Percentiles rank a stretch among this genome's conserved stretches.
phyloP scores from a whole-genome alignment of 2,113 vertebrate genomes.

The Crotalus horridus region DNA sequence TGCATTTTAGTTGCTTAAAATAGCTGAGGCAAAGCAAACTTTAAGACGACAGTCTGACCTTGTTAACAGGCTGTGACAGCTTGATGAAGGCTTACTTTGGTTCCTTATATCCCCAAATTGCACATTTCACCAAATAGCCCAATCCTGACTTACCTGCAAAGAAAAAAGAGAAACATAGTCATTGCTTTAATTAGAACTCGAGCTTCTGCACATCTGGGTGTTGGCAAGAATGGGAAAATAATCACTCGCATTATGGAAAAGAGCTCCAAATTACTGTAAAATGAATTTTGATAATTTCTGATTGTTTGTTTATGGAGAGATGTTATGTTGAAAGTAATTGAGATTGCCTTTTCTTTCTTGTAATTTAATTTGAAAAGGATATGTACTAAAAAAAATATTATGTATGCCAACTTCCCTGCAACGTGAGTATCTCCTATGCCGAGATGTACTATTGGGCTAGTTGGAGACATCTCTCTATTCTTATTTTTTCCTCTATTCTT shows the following conservation, averaged over 20 bases:
- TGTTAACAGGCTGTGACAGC: constrained; percentile 49
- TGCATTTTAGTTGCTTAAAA: background rate
- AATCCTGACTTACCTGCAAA: constrained; percentile 71
- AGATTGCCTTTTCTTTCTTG: constrained; percentile 1
- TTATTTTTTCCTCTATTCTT: background rate
- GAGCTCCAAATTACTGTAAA: constrained; percentile 8
- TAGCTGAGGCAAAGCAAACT: constrained; percentile 8
- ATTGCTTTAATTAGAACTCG: constrained; percentile 39
- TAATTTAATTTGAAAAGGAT: constrained; percentile 38
- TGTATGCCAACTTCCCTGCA: constrained; percentile 18
- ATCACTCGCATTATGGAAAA: background rate
- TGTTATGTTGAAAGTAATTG: constrained; percentile 25
- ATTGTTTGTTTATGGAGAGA: constrained; percentile 27
- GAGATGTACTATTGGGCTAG: background rate
- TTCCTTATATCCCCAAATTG: constrained; percentile 50
- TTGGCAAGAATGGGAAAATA: background rate
- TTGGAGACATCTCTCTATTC: background rate
- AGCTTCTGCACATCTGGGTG: constrained; percentile 9
- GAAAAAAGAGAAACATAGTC: constrained; percentile 22
- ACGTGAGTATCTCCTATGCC: background rate
- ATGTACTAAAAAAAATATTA: background rate
- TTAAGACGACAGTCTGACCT: constrained; percentile 43
- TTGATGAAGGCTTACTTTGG: constrained; percentile 67
- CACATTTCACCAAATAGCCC: constrained; percentile 50
- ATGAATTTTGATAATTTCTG: background rate